Conservation (phyloP, 1,140 invertebrate species). For the Papilio polyxenes region DNA sequence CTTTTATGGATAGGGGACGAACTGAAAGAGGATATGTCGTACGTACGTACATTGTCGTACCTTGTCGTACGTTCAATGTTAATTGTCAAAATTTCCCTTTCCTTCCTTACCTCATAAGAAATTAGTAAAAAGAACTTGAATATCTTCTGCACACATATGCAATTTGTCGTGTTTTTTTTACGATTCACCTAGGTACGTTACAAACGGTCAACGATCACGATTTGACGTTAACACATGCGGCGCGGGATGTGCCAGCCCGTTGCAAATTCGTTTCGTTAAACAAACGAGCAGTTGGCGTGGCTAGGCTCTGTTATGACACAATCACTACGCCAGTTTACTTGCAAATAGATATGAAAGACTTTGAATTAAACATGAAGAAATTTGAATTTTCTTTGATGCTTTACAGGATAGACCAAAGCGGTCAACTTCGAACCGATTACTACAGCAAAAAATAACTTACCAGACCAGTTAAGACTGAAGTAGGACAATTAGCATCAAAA, state of each 20-base stretch:
- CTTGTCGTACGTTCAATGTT: no score
- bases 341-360: constrained; percentile 24
- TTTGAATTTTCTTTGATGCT: constrained; percentile 17
- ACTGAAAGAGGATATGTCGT: no score
- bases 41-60: no score
- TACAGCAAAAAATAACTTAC: neutral
- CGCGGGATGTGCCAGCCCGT: constrained; percentile 8
- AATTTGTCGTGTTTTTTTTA: no score
- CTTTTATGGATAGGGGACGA: no score
- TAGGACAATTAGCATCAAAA: no score
- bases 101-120: no score
- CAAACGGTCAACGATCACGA: neutral
- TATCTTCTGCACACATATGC: no score
- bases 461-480: no score
- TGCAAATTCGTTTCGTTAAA: constrained; percentile 51
- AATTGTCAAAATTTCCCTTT: no score
- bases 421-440: neutral
- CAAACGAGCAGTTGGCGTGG: constrained; percentile 76
- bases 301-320: constrained; percentile 70
- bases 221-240: neutral
- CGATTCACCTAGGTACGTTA: neutral
- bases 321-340: constrained; percentile 50
- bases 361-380: constrained; percentile 23
- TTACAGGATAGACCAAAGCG: neutral
- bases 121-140: no score